Percentiles rank a stretch among this genome's conserved stretches.
These are phyloP conservation scores for Neostethus bicornis DNA, from an alignment of 2,797 vertebrate genomes.

Conservation along the genomic window DNA sequence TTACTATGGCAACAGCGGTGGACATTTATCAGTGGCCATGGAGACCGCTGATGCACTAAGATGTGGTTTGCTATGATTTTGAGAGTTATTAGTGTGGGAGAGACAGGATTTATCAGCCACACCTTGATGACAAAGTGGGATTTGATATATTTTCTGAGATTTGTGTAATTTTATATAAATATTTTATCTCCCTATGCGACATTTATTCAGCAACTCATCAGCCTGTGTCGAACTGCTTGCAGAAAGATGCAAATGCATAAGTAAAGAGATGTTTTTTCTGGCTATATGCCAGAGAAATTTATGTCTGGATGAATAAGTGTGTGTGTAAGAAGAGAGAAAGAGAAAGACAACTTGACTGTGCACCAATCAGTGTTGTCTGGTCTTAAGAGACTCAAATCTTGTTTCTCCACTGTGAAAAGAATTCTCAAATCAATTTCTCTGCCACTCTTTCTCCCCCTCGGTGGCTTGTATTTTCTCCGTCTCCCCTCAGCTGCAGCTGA, in stretches of 20 bases:
- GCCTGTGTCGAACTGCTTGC: constrained; percentile 3
- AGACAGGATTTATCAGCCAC: constrained; percentile 9
- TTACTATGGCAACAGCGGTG: constrained; percentile 76
- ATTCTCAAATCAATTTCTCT: constrained; percentile 66
- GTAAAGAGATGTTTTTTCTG: constrained; percentile 15
- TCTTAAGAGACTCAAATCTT: constrained; percentile 44
- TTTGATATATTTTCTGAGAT: neutral
- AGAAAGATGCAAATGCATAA: neutral
- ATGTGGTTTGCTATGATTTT: constrained; percentile 53
- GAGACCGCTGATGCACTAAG: constrained; percentile 62
- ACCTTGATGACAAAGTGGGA: constrained; percentile 27
- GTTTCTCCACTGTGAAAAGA: constrained; percentile 52
- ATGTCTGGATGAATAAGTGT: constrained; percentile 5
- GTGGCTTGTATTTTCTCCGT: constrained; percentile 38
- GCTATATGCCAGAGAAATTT: constrained; percentile 9
- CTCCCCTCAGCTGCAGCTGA: constrained; percentile 24
- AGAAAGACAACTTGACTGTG: constrained; percentile 7
- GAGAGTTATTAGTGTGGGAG: constrained; percentile 15
- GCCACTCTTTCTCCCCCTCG: constrained; percentile 35
- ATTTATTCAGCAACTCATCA: neutral
- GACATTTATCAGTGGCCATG: constrained; percentile 75
- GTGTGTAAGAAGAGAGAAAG: neutral
- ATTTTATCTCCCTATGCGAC: neutral
- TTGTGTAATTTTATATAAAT: neutral
- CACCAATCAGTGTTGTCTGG: constrained; percentile 45